These are phyloP conservation scores for Petaurus breviceps DNA, from an alignment of 2,113 vertebrate species.

Conservation along the genomic window DNA sequence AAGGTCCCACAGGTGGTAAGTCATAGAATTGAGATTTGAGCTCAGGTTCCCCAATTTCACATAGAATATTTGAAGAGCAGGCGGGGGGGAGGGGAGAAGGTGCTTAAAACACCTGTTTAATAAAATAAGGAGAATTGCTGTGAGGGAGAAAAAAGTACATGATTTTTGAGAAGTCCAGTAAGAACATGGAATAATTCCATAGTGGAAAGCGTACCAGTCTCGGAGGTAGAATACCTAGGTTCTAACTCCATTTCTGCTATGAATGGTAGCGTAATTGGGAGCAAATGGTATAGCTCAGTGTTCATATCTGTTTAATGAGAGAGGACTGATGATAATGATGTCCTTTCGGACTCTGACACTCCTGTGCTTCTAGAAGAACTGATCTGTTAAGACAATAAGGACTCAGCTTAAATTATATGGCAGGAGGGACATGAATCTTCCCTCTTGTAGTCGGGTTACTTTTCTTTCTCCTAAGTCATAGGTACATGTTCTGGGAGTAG, in stretches of 20 bases:
- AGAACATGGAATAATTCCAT: background rate
- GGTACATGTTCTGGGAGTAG: background rate
- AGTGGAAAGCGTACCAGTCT: background rate
- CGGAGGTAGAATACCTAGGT: background rate
- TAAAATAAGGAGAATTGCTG: too few species aligned
- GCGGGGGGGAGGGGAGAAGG: too few species aligned
- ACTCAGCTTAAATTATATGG: constrained; percentile 19
- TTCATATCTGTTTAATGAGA: background rate
- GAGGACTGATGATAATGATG: background rate
- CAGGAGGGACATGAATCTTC: background rate
- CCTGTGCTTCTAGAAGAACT: background rate
- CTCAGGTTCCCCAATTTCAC: background rate
- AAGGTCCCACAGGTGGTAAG: background rate
- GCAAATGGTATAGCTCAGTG: background rate
- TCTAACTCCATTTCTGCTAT: background rate
- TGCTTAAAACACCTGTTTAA: too few species aligned
- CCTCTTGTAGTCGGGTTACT: too few species aligned
- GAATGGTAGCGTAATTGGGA: background rate
- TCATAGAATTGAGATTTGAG: background rate
- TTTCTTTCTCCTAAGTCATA: background rate
- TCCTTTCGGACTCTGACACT: background rate
- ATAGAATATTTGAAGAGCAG: background rate
- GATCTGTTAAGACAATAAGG: background rate
- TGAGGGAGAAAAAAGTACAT: background rate
- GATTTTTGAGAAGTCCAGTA: background rate